Conservation (phyloP, 2,113 vertebrate species). For the Dolichallabes microphthalmus region DNA sequence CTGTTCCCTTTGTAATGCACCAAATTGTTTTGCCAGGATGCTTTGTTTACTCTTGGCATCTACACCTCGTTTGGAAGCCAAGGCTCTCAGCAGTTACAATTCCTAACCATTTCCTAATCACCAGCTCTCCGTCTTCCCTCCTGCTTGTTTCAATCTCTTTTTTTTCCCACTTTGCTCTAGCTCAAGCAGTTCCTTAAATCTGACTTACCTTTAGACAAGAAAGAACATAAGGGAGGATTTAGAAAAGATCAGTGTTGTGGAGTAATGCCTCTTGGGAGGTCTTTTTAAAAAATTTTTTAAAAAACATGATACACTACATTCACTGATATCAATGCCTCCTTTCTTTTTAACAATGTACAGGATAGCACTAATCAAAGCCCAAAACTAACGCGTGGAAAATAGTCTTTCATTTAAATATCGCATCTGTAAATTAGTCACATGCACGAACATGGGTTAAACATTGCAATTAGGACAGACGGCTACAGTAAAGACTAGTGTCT, state of each 20-base stretch:
- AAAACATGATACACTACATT: neutral
- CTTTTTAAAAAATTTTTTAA: neutral
- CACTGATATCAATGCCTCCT: neutral
- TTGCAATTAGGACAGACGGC: neutral
- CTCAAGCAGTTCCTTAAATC: neutral
- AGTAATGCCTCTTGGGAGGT: slow-evolving; percentile 26
- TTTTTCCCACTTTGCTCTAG: slow-evolving; percentile 28
- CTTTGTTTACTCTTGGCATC: slow-evolving; percentile 41
- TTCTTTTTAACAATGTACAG: neutral
- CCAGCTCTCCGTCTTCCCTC: slow-evolving; percentile 37
- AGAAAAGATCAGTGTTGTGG: slow-evolving; percentile 7
- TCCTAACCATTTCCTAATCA: slow-evolving; percentile 40
- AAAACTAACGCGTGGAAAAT: neutral
- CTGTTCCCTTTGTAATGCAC: slow-evolving; percentile 38
- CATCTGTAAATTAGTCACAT: neutral
- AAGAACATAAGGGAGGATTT: neutral
- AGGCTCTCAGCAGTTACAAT: slow-evolving; percentile 30
- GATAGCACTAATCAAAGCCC: neutral
- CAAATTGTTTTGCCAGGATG: slow-evolving; percentile 36
- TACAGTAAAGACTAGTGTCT: neutral
- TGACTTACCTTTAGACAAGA: neutral
- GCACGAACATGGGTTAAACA: neutral
- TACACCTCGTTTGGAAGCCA: slow-evolving; percentile 38
- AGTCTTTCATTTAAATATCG: neutral
- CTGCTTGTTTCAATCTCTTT: slow-evolving; percentile 8